These are phyloP conservation scores for Perca flavescens DNA, from an alignment of 2,113 vertebrate genomes.

Conservation along the genomic window DNA sequence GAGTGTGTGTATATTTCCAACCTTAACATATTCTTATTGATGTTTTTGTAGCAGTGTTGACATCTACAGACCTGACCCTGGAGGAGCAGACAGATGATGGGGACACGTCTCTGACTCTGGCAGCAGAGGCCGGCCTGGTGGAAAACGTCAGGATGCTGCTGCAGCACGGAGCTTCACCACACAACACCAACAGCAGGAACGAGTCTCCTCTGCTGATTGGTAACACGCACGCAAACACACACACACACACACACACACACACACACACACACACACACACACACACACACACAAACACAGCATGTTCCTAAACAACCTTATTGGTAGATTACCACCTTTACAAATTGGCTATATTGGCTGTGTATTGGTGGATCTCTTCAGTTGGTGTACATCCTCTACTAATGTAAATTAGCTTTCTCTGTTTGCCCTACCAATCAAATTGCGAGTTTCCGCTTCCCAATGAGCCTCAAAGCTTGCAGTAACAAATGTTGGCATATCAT, in stretches of 20 bases:
- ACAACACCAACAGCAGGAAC: slow-evolving; percentile 87
- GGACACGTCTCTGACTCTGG: slow-evolving; percentile 88
- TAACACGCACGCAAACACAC: slow-evolving; percentile 62
- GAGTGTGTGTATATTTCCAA: not conserved
- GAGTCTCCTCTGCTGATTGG: slow-evolving; percentile 89
- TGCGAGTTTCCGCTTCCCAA: no score
- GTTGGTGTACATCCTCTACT: not conserved
- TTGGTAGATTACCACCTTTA: not conserved
- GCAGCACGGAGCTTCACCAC: slow-evolving; percentile 86
- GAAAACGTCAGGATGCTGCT: slow-evolving; percentile 85
- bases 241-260: not conserved
- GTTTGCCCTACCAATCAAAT: no score
- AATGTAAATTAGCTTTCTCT: not conserved
- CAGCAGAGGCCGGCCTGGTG: slow-evolving; percentile 81
- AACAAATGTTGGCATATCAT: not conserved
- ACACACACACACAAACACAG: not conserved
- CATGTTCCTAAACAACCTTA: not conserved
- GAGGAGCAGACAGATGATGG: slow-evolving; percentile 88
- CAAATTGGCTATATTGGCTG: not conserved
- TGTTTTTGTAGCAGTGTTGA: slow-evolving; percentile 51
- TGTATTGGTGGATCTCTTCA: not conserved
- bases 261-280: not conserved
- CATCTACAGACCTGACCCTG: slow-evolving; percentile 82
- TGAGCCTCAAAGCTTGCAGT: no score
- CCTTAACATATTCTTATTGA: not conserved